These are phyloP conservation scores for Leiothrix lutea DNA, from an alignment of 2,113 vertebrate species.

Conservation along the genomic window DNA sequence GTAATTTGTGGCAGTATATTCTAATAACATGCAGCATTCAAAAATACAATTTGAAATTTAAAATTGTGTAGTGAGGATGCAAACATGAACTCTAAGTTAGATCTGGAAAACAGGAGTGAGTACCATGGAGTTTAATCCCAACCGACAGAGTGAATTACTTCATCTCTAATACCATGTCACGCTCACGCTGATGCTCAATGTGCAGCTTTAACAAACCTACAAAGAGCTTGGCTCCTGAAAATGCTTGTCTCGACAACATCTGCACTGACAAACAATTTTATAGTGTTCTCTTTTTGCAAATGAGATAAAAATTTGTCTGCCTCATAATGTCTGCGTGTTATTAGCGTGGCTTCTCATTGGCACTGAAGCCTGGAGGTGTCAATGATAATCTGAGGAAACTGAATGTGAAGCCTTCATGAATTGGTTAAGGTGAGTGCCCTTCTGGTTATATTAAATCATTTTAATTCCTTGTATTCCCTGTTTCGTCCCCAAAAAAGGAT, in stretches of 20 bases:
- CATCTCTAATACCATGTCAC: neutral
- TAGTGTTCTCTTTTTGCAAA: neutral
- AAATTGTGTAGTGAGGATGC: neutral
- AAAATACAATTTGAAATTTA: neutral
- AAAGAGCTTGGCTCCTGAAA: neutral
- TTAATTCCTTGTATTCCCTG: neutral
- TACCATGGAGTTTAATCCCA: neutral
- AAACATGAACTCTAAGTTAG: neutral
- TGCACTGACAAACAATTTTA: neutral
- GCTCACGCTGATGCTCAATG: neutral
- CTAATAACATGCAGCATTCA: neutral
- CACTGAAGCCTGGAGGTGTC: neutral
- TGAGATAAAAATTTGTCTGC: neutral
- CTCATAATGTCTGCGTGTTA: neutral
- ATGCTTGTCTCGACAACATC: neutral
- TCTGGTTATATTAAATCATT: neutral
- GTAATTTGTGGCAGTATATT: neutral
- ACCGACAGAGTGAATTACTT: neutral
- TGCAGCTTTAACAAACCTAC: neutral
- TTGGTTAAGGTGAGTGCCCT: neutral
- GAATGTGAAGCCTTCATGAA: neutral
- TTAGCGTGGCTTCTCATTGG: neutral
- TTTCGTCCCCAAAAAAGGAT: neutral
- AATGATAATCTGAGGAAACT: neutral
- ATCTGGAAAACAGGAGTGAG: neutral